Base-by-base conservation (phyloP, 2,888 invertebrate species). In the Hylaea fasciaria region DNA sequence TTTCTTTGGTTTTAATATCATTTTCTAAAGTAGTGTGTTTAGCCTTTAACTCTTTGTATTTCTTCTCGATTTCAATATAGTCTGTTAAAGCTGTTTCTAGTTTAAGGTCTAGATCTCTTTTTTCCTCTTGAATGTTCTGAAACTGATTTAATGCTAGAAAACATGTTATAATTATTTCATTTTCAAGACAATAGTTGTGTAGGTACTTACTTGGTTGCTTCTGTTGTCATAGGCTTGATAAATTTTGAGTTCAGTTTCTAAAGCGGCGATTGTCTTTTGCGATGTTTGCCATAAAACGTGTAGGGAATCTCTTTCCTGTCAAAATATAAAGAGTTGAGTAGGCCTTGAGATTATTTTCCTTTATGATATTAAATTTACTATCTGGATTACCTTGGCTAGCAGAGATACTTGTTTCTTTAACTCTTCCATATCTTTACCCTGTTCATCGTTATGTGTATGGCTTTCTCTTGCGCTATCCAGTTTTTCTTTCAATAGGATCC, bases 211-310 rank as follows among this genome's bases (percentile, higher is more conserved):
- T 77, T 85, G 81, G 47, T 76, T 78, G 4, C 78, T 78, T 62
- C 83, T 81, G 44, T 73, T 78, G 13, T 85, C 85, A 59, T 86
- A 90, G 62, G 72, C 77, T 65, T 92, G 90, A 73, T 94, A 94
- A 22, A 92, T 85, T 79, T 92, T 93, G 2, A 96, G 81, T 83
- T 96, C 95, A 16, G 91, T 92, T 76, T 96, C 96, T 58, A 96
- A 86, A 49, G 93, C 93, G 39, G 94, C 94, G 48, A 96, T 94
- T 0, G 95, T 94, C 74, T 93, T 93, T 62, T 95, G 88, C 0
- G 95, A 93, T 62, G 94, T 94, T 78, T 94, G 94, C 94, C 95
- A 96, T 37, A 96, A 78, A 14, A 94, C 92, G 46, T 93, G 89
- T 1, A 95, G 86, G 0, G 94, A 94, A 50, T 94, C 93, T 71